These are phyloP conservation scores for Rhinolophus sinicus DNA, from an alignment of 2,113 vertebrate species.

Conservation along the genomic window DNA sequence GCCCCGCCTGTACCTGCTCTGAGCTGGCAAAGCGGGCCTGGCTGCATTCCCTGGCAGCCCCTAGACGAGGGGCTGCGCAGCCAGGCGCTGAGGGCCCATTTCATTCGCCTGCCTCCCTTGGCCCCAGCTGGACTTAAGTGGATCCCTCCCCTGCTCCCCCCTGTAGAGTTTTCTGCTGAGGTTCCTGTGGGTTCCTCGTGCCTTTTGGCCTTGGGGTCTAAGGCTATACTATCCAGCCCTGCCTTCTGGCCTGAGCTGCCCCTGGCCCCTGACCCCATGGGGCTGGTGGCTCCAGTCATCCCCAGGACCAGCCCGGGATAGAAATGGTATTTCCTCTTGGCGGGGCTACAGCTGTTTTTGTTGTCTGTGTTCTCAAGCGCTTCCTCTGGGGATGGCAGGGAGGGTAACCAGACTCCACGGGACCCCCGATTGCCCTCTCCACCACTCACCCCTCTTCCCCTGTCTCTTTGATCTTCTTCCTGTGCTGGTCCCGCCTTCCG, in stretches of 20 bases:
- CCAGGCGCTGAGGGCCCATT: background rate
- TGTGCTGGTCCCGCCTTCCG: constrained; percentile 42
- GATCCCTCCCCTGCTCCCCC: background rate
- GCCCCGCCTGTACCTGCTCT: constrained; percentile 64
- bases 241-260: constrained; percentile 55
- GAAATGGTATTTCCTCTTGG: constrained; percentile 83
- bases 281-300: constrained; percentile 72
- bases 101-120: background rate
- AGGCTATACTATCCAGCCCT: background rate
- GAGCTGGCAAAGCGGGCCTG: constrained; percentile 51
- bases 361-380: constrained; percentile 76
- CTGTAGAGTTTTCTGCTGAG: background rate
- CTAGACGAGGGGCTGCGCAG: background rate
- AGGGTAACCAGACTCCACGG: constrained; percentile 71
- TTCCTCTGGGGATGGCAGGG: constrained; percentile 79
- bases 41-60: constrained; percentile 1
- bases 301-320: constrained; percentile 76
- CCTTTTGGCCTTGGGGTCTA: background rate
- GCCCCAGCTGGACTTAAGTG: background rate
- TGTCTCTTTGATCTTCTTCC: constrained; percentile 78
- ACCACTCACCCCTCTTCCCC: constrained; percentile 65
- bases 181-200: background rate
- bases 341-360: constrained; percentile 77
- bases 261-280: constrained; percentile 57
- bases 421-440: constrained; percentile 61